Base-by-base conservation (phyloP, 2,888 invertebrate species). In the Scaptomyza reducta region DNA sequence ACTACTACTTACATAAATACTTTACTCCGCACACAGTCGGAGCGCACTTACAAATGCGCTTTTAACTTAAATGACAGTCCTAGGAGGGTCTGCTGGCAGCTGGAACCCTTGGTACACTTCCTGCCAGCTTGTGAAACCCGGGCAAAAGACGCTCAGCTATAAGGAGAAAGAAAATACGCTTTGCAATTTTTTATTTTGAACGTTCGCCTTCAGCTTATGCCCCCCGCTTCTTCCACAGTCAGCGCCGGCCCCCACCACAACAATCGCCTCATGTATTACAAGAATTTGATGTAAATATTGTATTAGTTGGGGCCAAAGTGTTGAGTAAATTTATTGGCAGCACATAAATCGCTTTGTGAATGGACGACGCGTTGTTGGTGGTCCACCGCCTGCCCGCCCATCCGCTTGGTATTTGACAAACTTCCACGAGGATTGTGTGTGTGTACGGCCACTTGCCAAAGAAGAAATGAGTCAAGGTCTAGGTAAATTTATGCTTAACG, bases 241-340 rank as follows among this genome's bases (percentile, higher is more conserved):
- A 13, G 3, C 13, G 33, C 27, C 49, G n/a, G n/a, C n/a, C n/a
- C n/a, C n/a, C n/a, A n/a, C 35, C 5, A 1, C 38, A 6, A 38
- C 14, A 14, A 42, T 44, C 25, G 27, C 33, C 46, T n/a, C 71
- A 57, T 62, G 58, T 77, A 64, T 45, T 67, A 74, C 80, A 78
- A 74, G 78, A 63, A 87, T 84, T 87, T 87, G 75, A 82, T 87
- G 81, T 87, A 87, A 82, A 82, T 82, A 87, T 82, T 87, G 85
- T 84, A 82, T 82, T 82, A 84, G 81, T 78, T 78, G 75, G 75
- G 68, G 58, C 79, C 87, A 82, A 84, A 82, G 87, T 82, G 81
- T 87, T 87, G 82, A 70, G 85, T 81, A 87, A 87, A 82, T 82
- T 87, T 87, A 82, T 82, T 81, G 87, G 75, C 79, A 75, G 81